Base-by-base conservation (phyloP, 2,113 vertebrate genomes). In the Plecotus auritus region DNA sequence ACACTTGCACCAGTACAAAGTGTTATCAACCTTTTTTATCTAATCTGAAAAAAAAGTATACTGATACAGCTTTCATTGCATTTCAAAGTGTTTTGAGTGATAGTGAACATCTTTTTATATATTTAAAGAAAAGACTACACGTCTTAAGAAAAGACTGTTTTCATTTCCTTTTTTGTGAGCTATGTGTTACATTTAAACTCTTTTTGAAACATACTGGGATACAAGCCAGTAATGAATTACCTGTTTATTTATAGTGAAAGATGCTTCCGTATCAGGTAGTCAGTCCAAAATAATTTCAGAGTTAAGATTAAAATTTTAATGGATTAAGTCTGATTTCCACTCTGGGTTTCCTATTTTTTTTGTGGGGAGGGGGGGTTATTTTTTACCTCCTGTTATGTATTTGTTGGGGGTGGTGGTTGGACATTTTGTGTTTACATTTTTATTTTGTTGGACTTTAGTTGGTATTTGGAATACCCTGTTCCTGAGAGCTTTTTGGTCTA, bases 291-390 rank as follows among this genome's bases (percentile, higher is more conserved):
- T 93, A 83, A 92, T 90, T 90, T 13, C 12, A 61, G 14, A 82
- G 40, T 85, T 85, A 91, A 59, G 45, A 80, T 88, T 93, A 89
- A 89, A 91, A 80, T 92, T 83, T 18, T 91, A 84, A 40, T 61
- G 32, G 9, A 88, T 82, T 78, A 66, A 93, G 51, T 76, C 28
- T 85, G n/a, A 81, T 70, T 96, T 95, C n/a, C 20, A 59, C 23
- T 47, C 9, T 73, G 12, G 28, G 32, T 88, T 86, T 91, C 59
- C 40, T 82, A 0, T 13, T 83, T 12, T 28, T 11, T 61, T 61
- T 28, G 9, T 9, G 9, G 9, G 22, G 56, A 22, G 56, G 1
- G 1, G 9, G 9, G 10, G 2, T 9, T 23, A 11, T 28, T 61
- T 70, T 88, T 83, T 74, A 47, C n/a, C 23, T 49, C 81, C 23